phyloP scores from a whole-genome alignment of 1,140 invertebrate genomes.

The Myzus persicae region DNA sequence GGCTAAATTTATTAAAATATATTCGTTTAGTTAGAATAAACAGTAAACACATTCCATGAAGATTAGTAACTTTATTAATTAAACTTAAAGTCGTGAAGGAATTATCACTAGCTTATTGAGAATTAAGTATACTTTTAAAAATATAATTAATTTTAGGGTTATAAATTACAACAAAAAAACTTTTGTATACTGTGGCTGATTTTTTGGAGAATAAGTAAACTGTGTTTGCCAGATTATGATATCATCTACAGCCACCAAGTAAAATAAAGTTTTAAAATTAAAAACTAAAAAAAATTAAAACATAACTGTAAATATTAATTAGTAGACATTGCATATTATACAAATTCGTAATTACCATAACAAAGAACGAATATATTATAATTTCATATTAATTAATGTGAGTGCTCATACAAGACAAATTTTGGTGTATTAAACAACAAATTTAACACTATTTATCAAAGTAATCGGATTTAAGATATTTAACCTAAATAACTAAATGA shows the following conservation, averaged over 20 bases:
- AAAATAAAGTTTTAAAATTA: not conserved
- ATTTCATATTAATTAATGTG: not conserved
- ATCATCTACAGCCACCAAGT: not conserved
- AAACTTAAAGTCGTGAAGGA: slow-evolving; percentile 34
- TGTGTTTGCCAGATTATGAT: slow-evolving; percentile 13
- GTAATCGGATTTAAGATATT: not conserved
- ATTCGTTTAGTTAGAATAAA: slow-evolving; percentile 46
- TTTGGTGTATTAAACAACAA: not conserved
- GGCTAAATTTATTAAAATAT: slow-evolving; percentile 49
- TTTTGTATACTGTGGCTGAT: not conserved
- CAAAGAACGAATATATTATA: not conserved
- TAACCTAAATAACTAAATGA: not conserved
- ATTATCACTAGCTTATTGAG: slow-evolving; percentile 51
- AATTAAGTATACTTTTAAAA: slow-evolving; percentile 48
- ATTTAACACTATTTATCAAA: not conserved
- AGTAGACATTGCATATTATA: not conserved
- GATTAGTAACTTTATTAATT: slow-evolving; percentile 55
- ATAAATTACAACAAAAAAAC: slow-evolving; percentile 36
- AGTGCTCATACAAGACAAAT: not conserved
- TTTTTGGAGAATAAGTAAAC: not conserved
- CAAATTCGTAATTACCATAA: not conserved
- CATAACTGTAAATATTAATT: slow-evolving; percentile 25
- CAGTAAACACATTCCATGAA: slow-evolving; percentile 37
- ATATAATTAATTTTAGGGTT: slow-evolving; percentile 46
- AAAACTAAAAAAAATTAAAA: not conserved